Evolutionary conservation across 2,113 vertebrate genomes (phyloP).

Genomic region (Formicarius rufipectus): DNA sequence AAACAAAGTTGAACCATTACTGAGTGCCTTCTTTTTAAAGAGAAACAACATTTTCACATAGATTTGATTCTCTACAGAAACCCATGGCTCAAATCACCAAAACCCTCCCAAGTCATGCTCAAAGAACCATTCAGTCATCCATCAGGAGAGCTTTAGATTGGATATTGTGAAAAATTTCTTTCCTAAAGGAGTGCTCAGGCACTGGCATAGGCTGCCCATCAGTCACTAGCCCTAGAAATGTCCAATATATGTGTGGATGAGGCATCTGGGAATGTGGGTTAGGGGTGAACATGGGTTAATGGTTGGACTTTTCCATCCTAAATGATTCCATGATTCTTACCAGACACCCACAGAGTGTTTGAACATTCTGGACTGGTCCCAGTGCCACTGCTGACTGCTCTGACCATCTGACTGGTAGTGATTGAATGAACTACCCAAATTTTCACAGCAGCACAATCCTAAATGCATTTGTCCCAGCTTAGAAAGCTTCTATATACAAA

Average conservation of each 20-base stretch:
- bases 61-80: not conserved
- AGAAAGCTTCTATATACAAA: not conserved
- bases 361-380: not conserved
- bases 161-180: not conserved
- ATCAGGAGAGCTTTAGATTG: not conserved
- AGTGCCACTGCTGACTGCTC: not conserved
- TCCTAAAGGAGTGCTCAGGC: not conserved
- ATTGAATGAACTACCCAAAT: not conserved
- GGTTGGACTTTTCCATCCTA: not conserved
- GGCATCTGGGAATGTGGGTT: not conserved
- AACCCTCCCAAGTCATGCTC: not conserved
- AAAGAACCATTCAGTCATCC: not conserved
- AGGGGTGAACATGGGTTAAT: not conserved
- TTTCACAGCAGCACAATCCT: not conserved
- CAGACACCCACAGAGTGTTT: not conserved
- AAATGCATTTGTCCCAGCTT: not conserved
- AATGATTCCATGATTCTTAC: not conserved
- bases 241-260: rapidly evolving
- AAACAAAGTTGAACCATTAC: not conserved
- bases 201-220: not conserved
- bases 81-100: rapidly evolving
- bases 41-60: not conserved
- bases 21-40: not conserved
- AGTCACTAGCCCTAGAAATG: not conserved
- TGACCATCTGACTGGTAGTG: not conserved